Evolutionary conservation across 2,113 vertebrate species (phyloP).

Genomic region (Varanus salvator): DNA sequence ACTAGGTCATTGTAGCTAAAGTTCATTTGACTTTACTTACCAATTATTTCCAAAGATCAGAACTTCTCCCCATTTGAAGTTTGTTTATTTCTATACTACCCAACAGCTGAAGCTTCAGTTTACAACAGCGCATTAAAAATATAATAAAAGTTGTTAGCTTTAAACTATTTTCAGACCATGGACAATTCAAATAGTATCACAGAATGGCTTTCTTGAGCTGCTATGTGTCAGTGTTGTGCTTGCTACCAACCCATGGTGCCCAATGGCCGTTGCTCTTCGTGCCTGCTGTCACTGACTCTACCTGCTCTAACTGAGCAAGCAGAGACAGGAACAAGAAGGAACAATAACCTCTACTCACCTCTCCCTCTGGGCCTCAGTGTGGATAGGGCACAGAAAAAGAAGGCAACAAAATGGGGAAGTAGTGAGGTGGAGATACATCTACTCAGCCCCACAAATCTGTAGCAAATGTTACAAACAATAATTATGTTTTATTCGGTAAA

Average conservation of each 20-base stretch:
- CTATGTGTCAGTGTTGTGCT: no score
- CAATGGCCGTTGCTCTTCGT: background rate
- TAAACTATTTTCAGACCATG: background rate
- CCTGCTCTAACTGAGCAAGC: background rate
- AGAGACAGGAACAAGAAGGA: background rate
- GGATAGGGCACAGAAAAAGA: background rate
- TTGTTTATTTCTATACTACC: no score
- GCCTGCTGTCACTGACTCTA: background rate
- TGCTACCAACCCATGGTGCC: no score
- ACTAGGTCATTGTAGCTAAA: no score
- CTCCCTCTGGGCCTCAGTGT: no score
- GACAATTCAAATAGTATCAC: background rate
- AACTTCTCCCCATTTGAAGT: background rate
- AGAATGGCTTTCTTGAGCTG: background rate
- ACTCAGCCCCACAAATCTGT: background rate
- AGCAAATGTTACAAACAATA: background rate
- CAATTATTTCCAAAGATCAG: background rate
- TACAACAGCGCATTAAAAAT: no score
- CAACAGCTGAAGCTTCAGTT: no score
- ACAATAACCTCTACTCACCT: background rate
- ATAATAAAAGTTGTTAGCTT: background rate
- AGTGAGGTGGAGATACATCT: background rate
- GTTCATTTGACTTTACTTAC: background rate
- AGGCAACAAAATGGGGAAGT: background rate
- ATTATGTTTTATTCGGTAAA: background rate